Percentiles rank a stretch among this genome's conserved stretches.
Conservation (phyloP, 2,113 vertebrate genomes). For the Arenaria interpres region DNA sequence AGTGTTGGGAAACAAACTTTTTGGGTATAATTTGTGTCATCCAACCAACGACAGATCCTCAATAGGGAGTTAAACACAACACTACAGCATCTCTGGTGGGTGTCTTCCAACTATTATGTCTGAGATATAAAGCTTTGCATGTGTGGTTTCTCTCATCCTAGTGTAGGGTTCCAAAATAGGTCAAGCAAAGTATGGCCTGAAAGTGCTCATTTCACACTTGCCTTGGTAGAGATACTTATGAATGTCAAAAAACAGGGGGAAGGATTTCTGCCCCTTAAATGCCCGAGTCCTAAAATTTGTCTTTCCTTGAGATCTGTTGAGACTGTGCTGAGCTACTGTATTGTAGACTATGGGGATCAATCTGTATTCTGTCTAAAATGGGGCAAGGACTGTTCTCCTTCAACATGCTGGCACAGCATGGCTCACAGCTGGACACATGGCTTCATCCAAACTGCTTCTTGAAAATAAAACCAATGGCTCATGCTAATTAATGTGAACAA, state of each 20-base stretch:
- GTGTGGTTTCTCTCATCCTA: not conserved
- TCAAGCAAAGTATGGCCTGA: not conserved
- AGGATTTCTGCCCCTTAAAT: not conserved
- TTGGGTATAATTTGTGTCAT: not conserved
- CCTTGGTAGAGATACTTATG: not conserved
- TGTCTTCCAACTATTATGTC: not conserved
- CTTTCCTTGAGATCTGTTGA: not conserved
- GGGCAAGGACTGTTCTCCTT: not conserved
- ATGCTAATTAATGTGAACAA: not conserved
- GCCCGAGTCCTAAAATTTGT: not conserved
- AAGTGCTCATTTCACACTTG: not conserved
- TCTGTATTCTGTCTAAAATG: not conserved
- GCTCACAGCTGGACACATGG: not conserved
- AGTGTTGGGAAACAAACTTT: not conserved
- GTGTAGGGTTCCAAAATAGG: not conserved
- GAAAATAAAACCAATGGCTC: not conserved
- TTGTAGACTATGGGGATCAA: fast-evolving
- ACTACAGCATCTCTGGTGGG: not conserved
- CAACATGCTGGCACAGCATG: not conserved
- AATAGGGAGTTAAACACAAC: not conserved
- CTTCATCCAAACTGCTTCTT: not conserved
- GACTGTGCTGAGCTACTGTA: not conserved
- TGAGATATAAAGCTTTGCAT: not conserved
- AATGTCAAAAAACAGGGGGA: not conserved
- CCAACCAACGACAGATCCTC: not conserved